Evolutionary conservation across 2,797 vertebrate genomes (phyloP).

Genomic region (Sciaenops ocellatus): DNA sequence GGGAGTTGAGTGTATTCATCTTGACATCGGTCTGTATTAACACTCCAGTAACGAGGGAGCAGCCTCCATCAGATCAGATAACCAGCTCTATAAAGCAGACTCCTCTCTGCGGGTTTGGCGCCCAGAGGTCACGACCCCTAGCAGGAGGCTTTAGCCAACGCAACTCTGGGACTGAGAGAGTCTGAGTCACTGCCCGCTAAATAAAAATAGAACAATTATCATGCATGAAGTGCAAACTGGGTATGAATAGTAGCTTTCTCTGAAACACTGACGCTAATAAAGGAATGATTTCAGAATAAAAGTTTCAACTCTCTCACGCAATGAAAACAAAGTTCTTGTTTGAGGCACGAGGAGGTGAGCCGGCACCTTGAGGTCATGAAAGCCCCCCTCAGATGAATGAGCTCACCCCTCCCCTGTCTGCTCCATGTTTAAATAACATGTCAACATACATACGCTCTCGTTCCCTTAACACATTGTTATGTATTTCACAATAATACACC

Average conservation of each 20-base stretch:
- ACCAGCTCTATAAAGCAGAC: slow-evolving; percentile 79
- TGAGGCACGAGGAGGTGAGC: slow-evolving; percentile 43
- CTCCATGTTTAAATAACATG: slow-evolving; percentile 76
- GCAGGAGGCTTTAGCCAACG: slow-evolving; percentile 69
- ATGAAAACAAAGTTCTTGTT: slow-evolving; percentile 19
- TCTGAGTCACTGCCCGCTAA: slow-evolving; percentile 58
- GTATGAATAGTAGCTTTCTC: slow-evolving; percentile 2
- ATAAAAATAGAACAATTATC: slow-evolving; percentile 58
- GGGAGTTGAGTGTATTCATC: slow-evolving; percentile 83
- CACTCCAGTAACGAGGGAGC: slow-evolving; percentile 85
- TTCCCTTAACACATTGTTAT: slow-evolving; percentile 55
- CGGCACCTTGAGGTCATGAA: slow-evolving; percentile 70
- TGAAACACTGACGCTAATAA: slow-evolving; percentile 9
- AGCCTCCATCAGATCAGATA: slow-evolving; percentile 83
- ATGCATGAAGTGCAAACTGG: slow-evolving; percentile 28
- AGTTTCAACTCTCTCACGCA: not conserved
- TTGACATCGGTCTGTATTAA: slow-evolving; percentile 86
- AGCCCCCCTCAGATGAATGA: slow-evolving; percentile 50
- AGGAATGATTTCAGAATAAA: slow-evolving; percentile 38
- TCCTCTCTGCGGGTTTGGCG: slow-evolving; percentile 84
- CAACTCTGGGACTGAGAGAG: slow-evolving; percentile 55
- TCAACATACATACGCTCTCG: slow-evolving; percentile 60
- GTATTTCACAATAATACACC: slow-evolving; percentile 65
- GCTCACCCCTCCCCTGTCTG: slow-evolving; percentile 39
- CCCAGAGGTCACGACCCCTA: slow-evolving; percentile 83